Base-by-base conservation (phyloP, 2,113 vertebrate genomes). In the Tricholaema leucomelas region DNA sequence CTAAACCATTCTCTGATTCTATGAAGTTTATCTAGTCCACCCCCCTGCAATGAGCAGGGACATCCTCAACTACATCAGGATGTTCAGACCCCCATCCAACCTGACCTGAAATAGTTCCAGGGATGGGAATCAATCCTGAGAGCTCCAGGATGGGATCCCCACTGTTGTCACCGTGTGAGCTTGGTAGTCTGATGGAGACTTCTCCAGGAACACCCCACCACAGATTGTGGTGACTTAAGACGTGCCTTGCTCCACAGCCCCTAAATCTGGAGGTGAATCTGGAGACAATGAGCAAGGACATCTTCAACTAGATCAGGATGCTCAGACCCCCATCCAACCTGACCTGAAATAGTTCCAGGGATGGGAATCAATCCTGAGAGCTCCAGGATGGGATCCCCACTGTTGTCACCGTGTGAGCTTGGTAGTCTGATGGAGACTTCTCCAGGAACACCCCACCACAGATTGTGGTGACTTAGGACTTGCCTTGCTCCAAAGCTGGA, bases 211-310 rank as follows among this genome's bases (percentile, higher is more conserved):
- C n/a, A n/a, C n/a, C n/a, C n/a, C n/a, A n/a, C n/a, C n/a, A n/a
- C n/a, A n/a, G n/a, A n/a, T n/a, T n/a, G n/a, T 0, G 5, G 25
- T 10, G 31, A 31, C 9, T 42, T 8, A 9, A 0, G 0, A 16
- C 6, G 31, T 33, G 46, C 48, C 48, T 23, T 50, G 48, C 12
- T 25, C 48, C 23, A 50, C 48, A 25, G 48, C 48, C 42, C 56
- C 48, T 9, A 3, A 5, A 9, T 30, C 9, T 12, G 11, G 42
- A 2, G 35, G 21, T 2, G 73, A 33, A 38, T n/a, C n/a, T n/a
- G n/a, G n/a, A n/a, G n/a, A n/a, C n/a, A n/a, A n/a, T n/a, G n/a
- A n/a, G n/a, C n/a, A n/a, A n/a, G n/a, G n/a, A 17, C 42, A 33
- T 25, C 42, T 48, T 6, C 65, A 67, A 18, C 65, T 18, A 24